Percentiles rank a stretch among this genome's conserved stretches.
Conservation (phyloP, 2,797 vertebrate species). For the Enteromius treurensis region DNA sequence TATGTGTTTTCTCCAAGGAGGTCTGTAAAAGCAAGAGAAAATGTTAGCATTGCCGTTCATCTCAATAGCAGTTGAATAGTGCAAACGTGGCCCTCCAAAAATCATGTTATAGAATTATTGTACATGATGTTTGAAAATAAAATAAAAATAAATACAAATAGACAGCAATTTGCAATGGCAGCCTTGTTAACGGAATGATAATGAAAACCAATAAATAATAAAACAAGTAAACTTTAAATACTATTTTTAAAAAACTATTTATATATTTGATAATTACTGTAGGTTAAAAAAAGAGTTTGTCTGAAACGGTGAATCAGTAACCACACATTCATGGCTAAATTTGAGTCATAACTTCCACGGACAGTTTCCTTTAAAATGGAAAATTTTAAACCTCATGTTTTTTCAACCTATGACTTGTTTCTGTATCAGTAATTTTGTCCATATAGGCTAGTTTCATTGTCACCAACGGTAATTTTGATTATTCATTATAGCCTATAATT, state of each 20-base stretch:
- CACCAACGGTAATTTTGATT: not conserved
- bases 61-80: not conserved
- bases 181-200: not conserved
- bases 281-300: not conserved
- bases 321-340: not conserved
- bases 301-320: not conserved
- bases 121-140: not conserved
- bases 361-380: not conserved
- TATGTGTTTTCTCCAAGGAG: conserved; percentile 1
- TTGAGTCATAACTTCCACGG: not conserved
- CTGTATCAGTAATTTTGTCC: not conserved
- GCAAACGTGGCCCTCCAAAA: not conserved
- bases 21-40: not conserved
- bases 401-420: not conserved
- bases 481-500: not conserved
- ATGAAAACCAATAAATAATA: not conserved
- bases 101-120: too few relatives aligned
- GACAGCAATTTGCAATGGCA: not conserved
- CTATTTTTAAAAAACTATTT: not conserved
- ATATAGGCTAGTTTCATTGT: not conserved
- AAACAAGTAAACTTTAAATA: not conserved
- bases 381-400: not conserved
- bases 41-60: conserved; percentile 4
- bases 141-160: not conserved
- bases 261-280: not conserved